phyloP scores from a whole-genome alignment of 2,113 vertebrate species.

The Otocyon megalotis region DNA sequence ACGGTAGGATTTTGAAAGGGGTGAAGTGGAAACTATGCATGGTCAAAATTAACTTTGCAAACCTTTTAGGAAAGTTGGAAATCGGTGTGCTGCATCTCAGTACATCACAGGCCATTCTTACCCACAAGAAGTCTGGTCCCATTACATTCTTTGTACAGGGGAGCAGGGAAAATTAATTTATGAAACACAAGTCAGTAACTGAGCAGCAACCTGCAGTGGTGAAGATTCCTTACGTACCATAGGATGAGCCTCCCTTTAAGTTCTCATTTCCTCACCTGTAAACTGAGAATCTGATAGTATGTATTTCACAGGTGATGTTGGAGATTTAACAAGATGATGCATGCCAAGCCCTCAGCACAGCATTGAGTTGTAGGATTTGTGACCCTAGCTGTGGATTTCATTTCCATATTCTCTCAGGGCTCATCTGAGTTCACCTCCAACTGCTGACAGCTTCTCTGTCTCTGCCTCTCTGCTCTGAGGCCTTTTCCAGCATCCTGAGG shows the following conservation, averaged over 20 bases:
- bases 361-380: not conserved
- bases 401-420: not conserved
- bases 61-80: slow-evolving; percentile 12
- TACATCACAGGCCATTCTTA: not conserved
- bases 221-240: not conserved
- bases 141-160: not conserved
- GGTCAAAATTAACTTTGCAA: slow-evolving; percentile 27
- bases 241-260: not conserved
- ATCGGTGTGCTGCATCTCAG: not conserved
- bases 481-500: not conserved
- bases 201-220: not conserved
- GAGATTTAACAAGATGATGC: not conserved
- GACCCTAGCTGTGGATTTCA: not conserved
- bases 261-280: not conserved
- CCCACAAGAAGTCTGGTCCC: not conserved
- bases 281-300: not conserved
- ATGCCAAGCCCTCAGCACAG: not conserved
- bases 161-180: slow-evolving; percentile 29
- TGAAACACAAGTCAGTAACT: not conserved
- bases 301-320: not conserved
- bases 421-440: not conserved
- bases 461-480: not conserved
- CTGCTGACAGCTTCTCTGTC: not conserved
- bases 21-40: not conserved
- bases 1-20: not conserved